Base-by-base conservation (phyloP, 2,888 invertebrate species). In the Melieria crassipennis region DNA sequence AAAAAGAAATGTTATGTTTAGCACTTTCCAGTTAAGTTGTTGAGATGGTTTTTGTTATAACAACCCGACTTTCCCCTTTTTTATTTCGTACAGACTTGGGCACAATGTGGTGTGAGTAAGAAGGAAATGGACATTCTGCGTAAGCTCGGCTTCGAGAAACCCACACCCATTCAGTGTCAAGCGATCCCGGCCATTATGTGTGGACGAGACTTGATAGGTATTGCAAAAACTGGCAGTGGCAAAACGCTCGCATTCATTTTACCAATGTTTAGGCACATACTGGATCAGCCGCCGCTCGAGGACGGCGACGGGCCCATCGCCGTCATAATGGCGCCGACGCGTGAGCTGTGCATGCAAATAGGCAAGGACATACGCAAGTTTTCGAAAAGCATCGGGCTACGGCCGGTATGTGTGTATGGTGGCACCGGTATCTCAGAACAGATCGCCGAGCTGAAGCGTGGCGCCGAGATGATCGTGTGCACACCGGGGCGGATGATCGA, bases 401-500 rank as follows among this genome's bases (percentile, higher is more conserved):
- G 93, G 56, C 95, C 95, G 0, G 99, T 98, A 0, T 99, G 98
- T 83, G 99, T 99, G 0, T 99, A 99, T 82, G 99, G 99, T 11
- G 99, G 99, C 4, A 99, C 99, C 0, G 99, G 98, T 1, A 95
- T 96, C 75, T 95, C 95, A 0, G 96, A 96, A 81, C 90, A 90
- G 77, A 98, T 98, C 79, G 98, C 98, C 0, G 98, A 98, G 85
- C 84, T 99, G 75, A 99, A 98, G 85, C 91, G 98, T 56, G 99
- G 98, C 4, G 96, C 98, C 0, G 98, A 99, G 87, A 96, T 99
- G 78, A 97, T 99, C 78, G 99, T 99, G 0, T 99, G 99, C 83
- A 99, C 99, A 0, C 99, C 99, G 0, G 99, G 99, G 0, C 90
- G 99, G 63, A 99, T 99, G 99, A 99, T 99, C 75, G 99, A 99